Base-by-base conservation (phyloP, 2,113 vertebrate species). In the Tachysurus fulvidraco region DNA sequence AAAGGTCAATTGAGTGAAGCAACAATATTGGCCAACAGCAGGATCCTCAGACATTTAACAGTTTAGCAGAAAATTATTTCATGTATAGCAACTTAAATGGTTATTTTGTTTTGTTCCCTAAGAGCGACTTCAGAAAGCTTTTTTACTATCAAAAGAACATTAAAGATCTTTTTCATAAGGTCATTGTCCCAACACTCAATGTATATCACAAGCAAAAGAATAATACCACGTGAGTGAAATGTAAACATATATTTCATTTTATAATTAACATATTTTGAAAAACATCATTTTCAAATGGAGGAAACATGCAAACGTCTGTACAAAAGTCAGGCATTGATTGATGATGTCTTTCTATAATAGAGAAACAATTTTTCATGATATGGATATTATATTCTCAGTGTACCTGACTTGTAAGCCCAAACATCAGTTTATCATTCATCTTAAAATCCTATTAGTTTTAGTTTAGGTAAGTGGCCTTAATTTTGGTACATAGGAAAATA, bases 1-100 rank as follows among this genome's bases (percentile, higher is more conserved):
- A 69, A 81, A 81, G 82, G 87, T 90, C 87, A 81, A 16, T 13
- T 84, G 36, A n/a, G 57, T 6, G 62, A 80, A 50, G 67, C 57
- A 46, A 54, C 44, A 65, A 14, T 46, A 55, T 36, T 50, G 64
- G 76, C 10, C 54, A 81, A 60, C 50, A 84, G 67, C 57, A 60
- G 80, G 60, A 73, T 81, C 21, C 50, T 78, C 59, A 69, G 50
- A n/a, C 44, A 73, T 50, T 76, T 41, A 60, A 36, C 60, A 55
- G 14, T 84, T 54, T 30, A 55, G 50, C 28, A 28, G 2, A 65
- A 28, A 65, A 65, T 28, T 25, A n/a, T 30, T 67, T 67, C n/a
- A 65, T 30, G 64, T 65, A 30, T n/a, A n/a, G 64, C n/a, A 30
- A 12, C 13, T 28, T 64, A n/a, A 64, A 64, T n/a, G 25, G 25